phyloP scores from a whole-genome alignment of 2,888 invertebrate species.

The Trichogramma dendrolimi region DNA sequence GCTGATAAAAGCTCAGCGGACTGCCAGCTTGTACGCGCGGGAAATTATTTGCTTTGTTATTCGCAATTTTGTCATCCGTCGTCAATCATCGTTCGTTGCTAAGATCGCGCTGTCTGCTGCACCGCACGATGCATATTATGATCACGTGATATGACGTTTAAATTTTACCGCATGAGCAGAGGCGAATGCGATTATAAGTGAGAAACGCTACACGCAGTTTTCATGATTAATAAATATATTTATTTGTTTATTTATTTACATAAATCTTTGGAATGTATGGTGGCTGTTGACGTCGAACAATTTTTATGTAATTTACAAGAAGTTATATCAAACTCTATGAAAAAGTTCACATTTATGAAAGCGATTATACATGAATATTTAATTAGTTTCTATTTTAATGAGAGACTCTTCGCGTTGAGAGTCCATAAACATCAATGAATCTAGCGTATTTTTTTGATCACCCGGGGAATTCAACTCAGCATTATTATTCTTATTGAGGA shows the following conservation, averaged over 20 bases:
- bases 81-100: neutral
- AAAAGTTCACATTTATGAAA: conserved; percentile 10
- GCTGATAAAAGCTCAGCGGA: too few relatives aligned
- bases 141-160: conserved; percentile 15
- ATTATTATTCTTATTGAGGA: neutral
- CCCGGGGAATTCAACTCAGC: conserved; percentile 7
- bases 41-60: too few relatives aligned
- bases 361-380: conserved; percentile 10
- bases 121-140: neutral
- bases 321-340: conserved; percentile 19
- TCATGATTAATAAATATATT: conserved; percentile 14
- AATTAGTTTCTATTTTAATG: conserved; percentile 26
- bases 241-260: conserved; percentile 29
- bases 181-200: neutral
- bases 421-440: conserved; percentile 19
- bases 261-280: conserved; percentile 4
- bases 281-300: neutral
- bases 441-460: conserved; percentile 24
- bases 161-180: neutral
- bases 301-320: conserved; percentile 26
- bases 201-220: neutral
- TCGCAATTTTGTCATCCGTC: too few relatives aligned
- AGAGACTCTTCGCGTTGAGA: conserved; percentile 19
- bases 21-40: too few relatives aligned
- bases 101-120: conserved; percentile 20